Percentiles rank a stretch among this genome's conserved stretches.
phyloP scores from a whole-genome alignment of 2,888 invertebrate genomes.

The Stictocephala bisonia region DNA sequence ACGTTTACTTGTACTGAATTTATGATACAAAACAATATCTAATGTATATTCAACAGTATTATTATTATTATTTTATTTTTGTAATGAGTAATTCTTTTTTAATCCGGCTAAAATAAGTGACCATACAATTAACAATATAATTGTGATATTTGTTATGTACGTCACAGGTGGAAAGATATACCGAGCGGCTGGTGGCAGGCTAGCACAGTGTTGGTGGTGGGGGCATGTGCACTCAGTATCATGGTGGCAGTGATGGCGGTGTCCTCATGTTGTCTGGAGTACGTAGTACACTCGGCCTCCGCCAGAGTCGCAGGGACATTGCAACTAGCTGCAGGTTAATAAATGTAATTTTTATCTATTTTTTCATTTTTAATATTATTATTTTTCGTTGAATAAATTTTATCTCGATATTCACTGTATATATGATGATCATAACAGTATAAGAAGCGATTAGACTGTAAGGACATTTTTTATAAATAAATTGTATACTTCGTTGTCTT shows the following conservation, averaged over 20 bases:
- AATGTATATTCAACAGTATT: no score
- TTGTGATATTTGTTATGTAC: no score
- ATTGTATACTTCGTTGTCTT: not conserved
- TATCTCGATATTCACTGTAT: no score
- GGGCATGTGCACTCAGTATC: constrained; percentile 71
- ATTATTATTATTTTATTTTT: no score
- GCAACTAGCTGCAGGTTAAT: constrained; percentile 29
- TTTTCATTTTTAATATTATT: not conserved
- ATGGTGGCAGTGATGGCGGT: constrained; percentile 70
- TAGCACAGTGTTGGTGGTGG: constrained; percentile 72
- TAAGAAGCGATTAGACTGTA: no score
- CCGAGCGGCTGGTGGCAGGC: constrained; percentile 78
- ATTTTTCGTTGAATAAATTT: not conserved
- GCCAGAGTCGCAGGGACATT: constrained; percentile 21
- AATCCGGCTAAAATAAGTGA: no score
- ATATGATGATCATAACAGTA: no score
- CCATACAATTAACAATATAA: no score
- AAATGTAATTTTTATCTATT: not conserved
- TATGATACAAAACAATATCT: no score
- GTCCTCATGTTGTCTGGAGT: constrained; percentile 72
- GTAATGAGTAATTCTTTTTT: no score
- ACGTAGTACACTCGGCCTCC: constrained; percentile 66
- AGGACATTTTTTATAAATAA: no score
- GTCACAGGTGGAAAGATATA: constrained; percentile 68
- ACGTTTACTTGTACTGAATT: no score